Evolutionary conservation across 2,113 vertebrate species (phyloP), one percentile per base, ranked within the genome.

Genomic region (Megalops atlanticus): DNA sequence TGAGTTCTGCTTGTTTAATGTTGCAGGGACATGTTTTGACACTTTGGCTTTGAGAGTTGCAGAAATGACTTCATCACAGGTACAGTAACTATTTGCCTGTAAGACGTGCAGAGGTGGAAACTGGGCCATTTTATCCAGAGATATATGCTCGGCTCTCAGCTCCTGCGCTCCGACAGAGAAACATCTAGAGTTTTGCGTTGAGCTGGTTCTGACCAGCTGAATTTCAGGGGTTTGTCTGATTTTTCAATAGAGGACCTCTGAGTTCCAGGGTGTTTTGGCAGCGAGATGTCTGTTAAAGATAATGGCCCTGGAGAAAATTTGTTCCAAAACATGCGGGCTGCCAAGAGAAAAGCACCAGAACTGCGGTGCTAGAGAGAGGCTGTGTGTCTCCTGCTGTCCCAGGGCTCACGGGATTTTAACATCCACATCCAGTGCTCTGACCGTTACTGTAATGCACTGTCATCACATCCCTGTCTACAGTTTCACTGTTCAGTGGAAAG

Each of bases 241-340:
- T 74, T 43, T 43, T 74, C 38, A 74, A 74, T 41, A 74, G 39
- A 43, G 31, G 36, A 41, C 38, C 36, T 41, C 27, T 27, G 24
- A n/a, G 72, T 39, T 74, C 21, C 72, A 41, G 72, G 72, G 5
- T 40, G 40, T 43, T 74, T 74, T 74, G 72, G 72, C 72, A 40
- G 72, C 41, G 24, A 41, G 24, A 74, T 74, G 36, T 74, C 72
- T 41, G 39, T 74, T 33, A 43, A 33, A 39, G 72, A 74, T 74
- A 74, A 41, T 74, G 24, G 72, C 39, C 24, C 15, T 27, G 40
- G 72, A 74, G 16, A 27, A 43, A 74, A 43, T 10, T 6, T 27
- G 24, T 39, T 73, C 72, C 72, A 74, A 74, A 41, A 74, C 36
- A 40, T 12, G 14, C 18, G 41, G 72, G 4, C 72, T 74, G 72